A percentile compares a stretch with the other conserved stretches of the same genome.
phyloP scores from a whole-genome alignment of 2,113 vertebrate species.

The Nerophis ophidion region DNA sequence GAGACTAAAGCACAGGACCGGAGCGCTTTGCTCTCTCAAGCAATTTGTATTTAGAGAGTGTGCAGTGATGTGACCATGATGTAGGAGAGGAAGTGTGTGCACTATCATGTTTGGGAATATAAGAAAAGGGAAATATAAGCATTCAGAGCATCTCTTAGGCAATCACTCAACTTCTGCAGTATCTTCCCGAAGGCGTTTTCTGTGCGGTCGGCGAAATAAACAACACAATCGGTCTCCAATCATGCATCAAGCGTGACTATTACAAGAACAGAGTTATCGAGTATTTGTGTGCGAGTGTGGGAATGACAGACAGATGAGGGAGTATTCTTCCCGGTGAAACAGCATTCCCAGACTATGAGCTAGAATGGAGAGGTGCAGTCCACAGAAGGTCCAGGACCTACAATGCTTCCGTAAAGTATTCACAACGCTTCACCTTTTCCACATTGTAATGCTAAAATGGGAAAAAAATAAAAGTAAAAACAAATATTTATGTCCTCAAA shows the following conservation, averaged over 20 bases:
- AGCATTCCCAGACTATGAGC: constrained; percentile 64
- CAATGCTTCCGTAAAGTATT: too few species aligned
- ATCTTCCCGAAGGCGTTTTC: constrained; percentile 6
- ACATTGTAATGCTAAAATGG: too few species aligned
- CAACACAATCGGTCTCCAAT: not conserved
- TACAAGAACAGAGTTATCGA: constrained; percentile 3
- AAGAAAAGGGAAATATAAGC: constrained; percentile 16
- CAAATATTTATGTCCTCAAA: too few species aligned
- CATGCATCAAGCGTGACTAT: constrained; percentile 13
- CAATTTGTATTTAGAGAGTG: constrained; percentile 33
- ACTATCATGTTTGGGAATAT: constrained; percentile 21
- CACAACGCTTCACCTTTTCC: too few species aligned
- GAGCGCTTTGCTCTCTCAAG: constrained; percentile 31
- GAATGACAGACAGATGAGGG: constrained; percentile 43
- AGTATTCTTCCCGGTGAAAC: constrained; percentile 40
- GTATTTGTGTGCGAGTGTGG: constrained; percentile 5
- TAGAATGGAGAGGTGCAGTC: constrained; percentile 39
- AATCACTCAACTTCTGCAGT: constrained; percentile 6
- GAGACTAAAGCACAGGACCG: constrained; percentile 24
- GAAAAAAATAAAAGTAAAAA: too few species aligned
- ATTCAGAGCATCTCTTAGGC: constrained; percentile 10
- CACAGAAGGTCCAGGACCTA: constrained; percentile 30
- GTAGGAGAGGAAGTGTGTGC: constrained; percentile 26
- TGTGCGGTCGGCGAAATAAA: constrained; percentile 10
- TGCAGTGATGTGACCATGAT: constrained; percentile 33